Evolutionary conservation across 2,113 vertebrate genomes (phyloP).

Genomic region (Odontesthes bonariensis): DNA sequence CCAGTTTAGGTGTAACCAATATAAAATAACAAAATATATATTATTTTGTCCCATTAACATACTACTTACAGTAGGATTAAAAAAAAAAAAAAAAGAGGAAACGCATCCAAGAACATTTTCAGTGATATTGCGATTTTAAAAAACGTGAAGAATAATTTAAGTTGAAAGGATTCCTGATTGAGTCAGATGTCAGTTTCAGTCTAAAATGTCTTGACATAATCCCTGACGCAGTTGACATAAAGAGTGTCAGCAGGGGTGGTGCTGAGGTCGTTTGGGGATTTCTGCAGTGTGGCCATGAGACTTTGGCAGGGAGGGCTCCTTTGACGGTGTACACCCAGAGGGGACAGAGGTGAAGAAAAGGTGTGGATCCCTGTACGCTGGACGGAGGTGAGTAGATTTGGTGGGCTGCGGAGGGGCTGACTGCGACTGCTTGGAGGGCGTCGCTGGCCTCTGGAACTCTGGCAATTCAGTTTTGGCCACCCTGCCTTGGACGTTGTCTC

Average conservation of each 20-base stretch:
- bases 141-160: conserved; percentile 51
- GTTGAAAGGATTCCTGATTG: conserved; percentile 56
- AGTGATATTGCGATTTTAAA: conserved; percentile 48
- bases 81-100: conserved; percentile 5
- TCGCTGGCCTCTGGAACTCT: conserved; percentile 81
- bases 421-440: conserved; percentile 70
- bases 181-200: conserved; percentile 58
- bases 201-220: background rate
- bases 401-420: conserved; percentile 61
- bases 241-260: background rate
- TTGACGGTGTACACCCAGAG: conserved; percentile 42
- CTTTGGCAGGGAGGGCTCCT: conserved; percentile 56
- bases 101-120: conserved; percentile 16
- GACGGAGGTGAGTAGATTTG: conserved; percentile 57
- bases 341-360: conserved; percentile 26
- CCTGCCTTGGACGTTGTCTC: conserved; percentile 75
- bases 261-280: conserved; percentile 51
- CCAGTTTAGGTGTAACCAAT: conserved; percentile 35
- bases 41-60: conserved; percentile 35
- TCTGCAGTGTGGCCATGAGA: conserved; percentile 2
- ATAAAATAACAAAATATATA: conserved; percentile 40
- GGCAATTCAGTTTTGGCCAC: conserved; percentile 66
- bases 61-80: conserved; percentile 44
- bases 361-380: conserved; percentile 22
- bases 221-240: conserved; percentile 2